These are phyloP conservation scores for Hylia prasina DNA, from an alignment of 2,113 vertebrate species.

Conservation along the genomic window DNA sequence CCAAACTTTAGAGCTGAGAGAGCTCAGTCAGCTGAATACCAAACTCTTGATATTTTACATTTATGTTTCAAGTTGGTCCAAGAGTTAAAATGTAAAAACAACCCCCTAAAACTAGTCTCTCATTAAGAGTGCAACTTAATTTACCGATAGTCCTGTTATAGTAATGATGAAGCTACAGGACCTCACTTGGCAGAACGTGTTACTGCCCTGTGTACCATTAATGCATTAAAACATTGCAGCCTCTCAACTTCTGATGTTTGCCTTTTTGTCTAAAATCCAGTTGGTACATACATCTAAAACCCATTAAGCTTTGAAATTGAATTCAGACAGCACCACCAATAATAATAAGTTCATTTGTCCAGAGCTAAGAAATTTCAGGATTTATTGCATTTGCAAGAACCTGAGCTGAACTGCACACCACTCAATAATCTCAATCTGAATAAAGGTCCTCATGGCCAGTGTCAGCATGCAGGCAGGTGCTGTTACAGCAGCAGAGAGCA, in stretches of 20 bases:
- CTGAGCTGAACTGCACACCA: neutral
- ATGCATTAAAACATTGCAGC: neutral
- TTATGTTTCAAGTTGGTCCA: neutral
- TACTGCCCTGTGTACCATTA: neutral
- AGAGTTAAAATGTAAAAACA: neutral
- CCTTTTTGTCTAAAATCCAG: neutral
- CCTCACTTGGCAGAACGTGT: neutral
- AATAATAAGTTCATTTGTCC: neutral
- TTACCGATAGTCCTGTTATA: neutral
- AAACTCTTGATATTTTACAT: neutral
- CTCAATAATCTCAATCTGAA: neutral
- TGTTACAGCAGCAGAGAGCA: neutral
- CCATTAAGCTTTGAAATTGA: neutral
- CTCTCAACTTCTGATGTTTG: neutral
- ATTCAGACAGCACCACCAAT: neutral
- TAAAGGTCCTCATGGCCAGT: neutral
- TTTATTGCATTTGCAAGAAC: neutral
- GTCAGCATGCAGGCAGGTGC: accelerated
- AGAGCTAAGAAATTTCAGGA: neutral
- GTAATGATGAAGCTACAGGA: neutral
- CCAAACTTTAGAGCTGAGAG: neutral
- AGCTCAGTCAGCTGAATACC: neutral
- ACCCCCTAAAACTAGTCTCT: neutral
- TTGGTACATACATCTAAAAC: neutral
- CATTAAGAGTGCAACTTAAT: neutral